Conservation (phyloP, 2,113 vertebrate species). For the Noctilio leporinus region DNA sequence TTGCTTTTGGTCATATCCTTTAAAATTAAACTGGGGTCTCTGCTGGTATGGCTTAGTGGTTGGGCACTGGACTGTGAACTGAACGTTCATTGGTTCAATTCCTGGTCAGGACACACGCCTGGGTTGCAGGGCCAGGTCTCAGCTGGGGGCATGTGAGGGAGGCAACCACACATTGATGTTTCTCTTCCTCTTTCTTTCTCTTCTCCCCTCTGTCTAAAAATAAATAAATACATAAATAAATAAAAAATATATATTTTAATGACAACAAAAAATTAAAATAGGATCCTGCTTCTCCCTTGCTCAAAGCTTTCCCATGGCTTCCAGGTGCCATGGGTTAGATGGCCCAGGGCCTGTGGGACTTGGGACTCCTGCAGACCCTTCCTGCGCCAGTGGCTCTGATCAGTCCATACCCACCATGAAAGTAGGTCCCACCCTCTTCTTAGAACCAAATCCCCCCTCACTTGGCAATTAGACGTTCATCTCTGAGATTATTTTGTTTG, state of each 20-base stretch:
- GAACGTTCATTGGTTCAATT: no score
- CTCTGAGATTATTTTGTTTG: background rate
- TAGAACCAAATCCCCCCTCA: background rate
- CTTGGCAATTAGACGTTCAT: background rate
- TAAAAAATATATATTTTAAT: no score
- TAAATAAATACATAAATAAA: no score
- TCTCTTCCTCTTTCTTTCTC: no score
- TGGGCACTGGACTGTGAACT: no score
- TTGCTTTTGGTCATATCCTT: background rate
- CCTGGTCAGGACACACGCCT: no score
- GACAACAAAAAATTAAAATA: background rate
- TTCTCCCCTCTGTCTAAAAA: no score
- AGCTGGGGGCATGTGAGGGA: no score
- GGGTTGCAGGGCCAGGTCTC: no score
- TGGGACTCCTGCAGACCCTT: background rate
- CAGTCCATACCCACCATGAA: fast-evolving
- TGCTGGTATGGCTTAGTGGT: no score
- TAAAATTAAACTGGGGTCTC: background rate
- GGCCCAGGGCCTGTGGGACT: background rate
- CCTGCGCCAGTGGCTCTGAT: background rate
- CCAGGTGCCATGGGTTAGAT: no score
- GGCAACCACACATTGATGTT: no score
- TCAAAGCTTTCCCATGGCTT: background rate
- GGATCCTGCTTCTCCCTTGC: background rate
- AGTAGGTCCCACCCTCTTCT: background rate